A percentile compares a stretch with the other conserved stretches of the same genome.
Evolutionary conservation across 2,888 invertebrate species (phyloP).

Genomic region (Glomeris marginata): DNA sequence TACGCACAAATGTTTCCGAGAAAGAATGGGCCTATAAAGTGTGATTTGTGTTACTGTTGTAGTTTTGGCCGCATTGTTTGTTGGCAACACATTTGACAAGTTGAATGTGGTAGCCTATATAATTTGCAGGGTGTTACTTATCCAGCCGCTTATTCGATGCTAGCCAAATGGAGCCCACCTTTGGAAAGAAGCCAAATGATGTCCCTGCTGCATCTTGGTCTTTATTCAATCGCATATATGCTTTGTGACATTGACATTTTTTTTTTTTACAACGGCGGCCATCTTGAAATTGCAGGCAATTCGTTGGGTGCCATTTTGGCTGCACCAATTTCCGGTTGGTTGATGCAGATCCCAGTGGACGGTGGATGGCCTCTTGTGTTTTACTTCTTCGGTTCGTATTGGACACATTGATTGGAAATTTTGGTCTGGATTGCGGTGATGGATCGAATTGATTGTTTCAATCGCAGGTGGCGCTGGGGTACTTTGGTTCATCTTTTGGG

Average conservation of each 20-base stretch:
- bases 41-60: no score
- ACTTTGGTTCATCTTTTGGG: not conserved
- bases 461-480: not conserved
- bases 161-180: not conserved
- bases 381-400: not conserved
- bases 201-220: not conserved
- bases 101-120: no score
- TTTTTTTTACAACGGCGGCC: no score
- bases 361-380: not conserved
- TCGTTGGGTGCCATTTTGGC: not conserved
- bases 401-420: no score
- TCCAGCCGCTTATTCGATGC: not conserved
- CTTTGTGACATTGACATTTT: no score
- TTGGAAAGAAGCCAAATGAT: not conserved
- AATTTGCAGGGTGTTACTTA: not conserved
- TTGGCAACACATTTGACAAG: no score
- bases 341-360: not conserved
- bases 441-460: no score
- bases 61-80: no score
- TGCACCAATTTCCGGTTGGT: not conserved
- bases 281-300: no score
- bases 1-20: no score
- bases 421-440: no score
- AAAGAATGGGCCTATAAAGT: no score
- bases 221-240: not conserved